phyloP scores from a whole-genome alignment of 2,888 invertebrate species.

The Agapostemon virescens region DNA sequence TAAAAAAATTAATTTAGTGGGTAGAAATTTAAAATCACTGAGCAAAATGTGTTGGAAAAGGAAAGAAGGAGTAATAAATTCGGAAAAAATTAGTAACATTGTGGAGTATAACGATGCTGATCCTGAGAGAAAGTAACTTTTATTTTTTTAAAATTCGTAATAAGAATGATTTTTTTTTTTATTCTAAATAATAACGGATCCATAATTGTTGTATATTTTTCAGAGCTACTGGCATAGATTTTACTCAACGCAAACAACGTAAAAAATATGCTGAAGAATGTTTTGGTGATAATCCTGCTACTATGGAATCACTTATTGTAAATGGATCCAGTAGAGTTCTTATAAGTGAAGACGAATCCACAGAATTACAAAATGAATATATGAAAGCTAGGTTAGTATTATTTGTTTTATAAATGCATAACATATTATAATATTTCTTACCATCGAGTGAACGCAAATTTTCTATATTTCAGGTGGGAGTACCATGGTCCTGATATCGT shows the following conservation, averaged over 20 bases:
- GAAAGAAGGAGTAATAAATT: conserved; percentile 46
- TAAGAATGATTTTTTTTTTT: conserved; percentile 1
- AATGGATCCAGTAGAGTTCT: conserved; percentile 59
- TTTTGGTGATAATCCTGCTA: conserved; percentile 71
- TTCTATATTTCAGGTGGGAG: conserved; percentile 69
- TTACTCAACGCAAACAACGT: conserved; percentile 70
- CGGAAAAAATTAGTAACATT: conserved; percentile 36
- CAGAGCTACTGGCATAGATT: conserved; percentile 71
- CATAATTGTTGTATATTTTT: conserved; percentile 8
- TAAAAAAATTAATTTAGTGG: conserved; percentile 67
- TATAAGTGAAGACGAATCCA: conserved; percentile 52
- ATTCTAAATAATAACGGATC: background rate
- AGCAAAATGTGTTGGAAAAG: conserved; percentile 64
- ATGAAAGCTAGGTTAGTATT: conserved; percentile 65
- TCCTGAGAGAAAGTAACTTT: conserved; percentile 54
- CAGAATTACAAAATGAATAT: conserved; percentile 55
- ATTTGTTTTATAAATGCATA: background rate
- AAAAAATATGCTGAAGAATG: conserved; percentile 67
- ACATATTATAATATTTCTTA: background rate
- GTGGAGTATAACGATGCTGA: conserved; percentile 33
- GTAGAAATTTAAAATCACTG: conserved; percentile 72
- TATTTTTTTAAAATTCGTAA: conserved; percentile 3
- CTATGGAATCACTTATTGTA: conserved; percentile 68
- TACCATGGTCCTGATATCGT: conserved; percentile 72
- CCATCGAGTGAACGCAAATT: background rate